Base-by-base conservation (phyloP, 1,140 invertebrate genomes). In the Ylistrum balloti region DNA sequence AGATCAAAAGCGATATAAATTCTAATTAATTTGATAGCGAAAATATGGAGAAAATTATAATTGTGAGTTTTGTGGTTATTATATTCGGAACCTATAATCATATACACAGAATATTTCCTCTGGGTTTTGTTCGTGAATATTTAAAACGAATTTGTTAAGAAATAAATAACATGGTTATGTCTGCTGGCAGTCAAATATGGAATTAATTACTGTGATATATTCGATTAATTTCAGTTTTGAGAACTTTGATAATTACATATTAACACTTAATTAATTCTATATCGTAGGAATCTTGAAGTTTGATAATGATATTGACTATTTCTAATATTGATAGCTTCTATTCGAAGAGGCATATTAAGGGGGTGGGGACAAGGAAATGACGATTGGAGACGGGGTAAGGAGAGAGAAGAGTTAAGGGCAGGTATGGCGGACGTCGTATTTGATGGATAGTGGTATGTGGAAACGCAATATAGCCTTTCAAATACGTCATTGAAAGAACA, bases 1-100 rank as follows among this genome's bases (percentile, higher is more conserved):
- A 74, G 56, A 74, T 74, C 56, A 74, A 74, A 74, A 28, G 56
- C 56, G 56, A n/a, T 74, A 11, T 74, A 74, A 74, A 74, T 74
- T 74, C 56, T 74, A 74, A 74, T 74, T 74, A 74, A 74, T 74
- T 28, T 74, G 56, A 74, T 74, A n/a, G 22, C n/a, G 56, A 74
- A 74, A 74, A 74, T 74, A 74, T 74, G 56, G 56, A 74, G 56
- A 74, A 74, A 74, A 74, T 74, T 74, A 74, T 74, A 74, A 28
- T 74, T 28, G n/a, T 74, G 56, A 2, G 56, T 74, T 74, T 74
- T 74, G 56, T 17, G 56, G 56, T 74, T 74, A 74, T 74, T 3
- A 28, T 74, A 17, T 28, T 17, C 56, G 28, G n/a, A 74, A 11
- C 13, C 56, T 74, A 74, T 74, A 74, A 74, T 74, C 28, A 74